These are phyloP conservation scores for Raja brachyura DNA, from an alignment of 2,113 vertebrate species.

Conservation along the genomic window DNA sequence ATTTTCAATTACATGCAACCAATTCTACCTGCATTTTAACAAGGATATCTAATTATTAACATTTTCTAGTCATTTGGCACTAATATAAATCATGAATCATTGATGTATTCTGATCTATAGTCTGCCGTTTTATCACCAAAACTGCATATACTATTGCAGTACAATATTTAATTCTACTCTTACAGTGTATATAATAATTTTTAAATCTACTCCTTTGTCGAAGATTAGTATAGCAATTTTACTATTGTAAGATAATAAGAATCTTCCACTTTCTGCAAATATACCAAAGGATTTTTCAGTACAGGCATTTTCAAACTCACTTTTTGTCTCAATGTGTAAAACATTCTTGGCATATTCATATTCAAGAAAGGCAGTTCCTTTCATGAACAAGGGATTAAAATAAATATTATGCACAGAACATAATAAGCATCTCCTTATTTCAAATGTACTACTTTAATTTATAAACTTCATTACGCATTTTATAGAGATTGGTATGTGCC, in stretches of 20 bases:
- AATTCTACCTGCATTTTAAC: not conserved
- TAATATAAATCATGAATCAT: not conserved
- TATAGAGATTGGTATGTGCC: not conserved
- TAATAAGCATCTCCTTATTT: not conserved
- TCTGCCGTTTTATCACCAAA: not conserved
- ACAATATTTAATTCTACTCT: not conserved
- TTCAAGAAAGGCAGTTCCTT: not conserved
- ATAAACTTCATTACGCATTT: not conserved
- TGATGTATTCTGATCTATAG: not conserved
- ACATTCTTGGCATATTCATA: not conserved
- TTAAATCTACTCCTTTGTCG: not conserved
- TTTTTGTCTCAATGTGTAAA: not conserved
- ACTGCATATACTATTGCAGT: not conserved
- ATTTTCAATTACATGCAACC: not conserved
- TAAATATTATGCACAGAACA: not conserved
- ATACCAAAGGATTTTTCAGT: not conserved
- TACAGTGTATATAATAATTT: not conserved
- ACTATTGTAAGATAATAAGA: not conserved
- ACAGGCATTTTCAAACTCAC: not conserved
- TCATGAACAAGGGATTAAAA: not conserved
- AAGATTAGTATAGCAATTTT: not conserved
- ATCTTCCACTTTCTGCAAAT: not conserved
- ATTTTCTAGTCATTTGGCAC: not conserved
- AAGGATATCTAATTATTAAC: not conserved
- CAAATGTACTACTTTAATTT: too few relatives aligned